These are phyloP conservation scores for Hesperia comma DNA, from an alignment of 2,888 invertebrate genomes.

Conservation along the genomic window DNA sequence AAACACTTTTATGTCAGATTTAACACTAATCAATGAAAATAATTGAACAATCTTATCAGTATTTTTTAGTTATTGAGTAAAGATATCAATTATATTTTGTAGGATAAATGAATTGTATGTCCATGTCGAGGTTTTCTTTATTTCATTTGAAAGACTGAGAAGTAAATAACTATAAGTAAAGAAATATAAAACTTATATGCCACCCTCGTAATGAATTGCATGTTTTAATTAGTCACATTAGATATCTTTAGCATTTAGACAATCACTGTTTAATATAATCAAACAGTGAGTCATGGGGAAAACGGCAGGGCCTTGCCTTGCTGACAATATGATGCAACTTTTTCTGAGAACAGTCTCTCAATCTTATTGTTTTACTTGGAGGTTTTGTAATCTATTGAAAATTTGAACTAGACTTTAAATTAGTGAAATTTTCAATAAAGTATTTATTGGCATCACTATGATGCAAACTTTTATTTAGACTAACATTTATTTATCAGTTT, in stretches of 20 bases:
- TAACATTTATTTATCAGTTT: neutral
- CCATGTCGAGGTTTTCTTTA: too few species aligned
- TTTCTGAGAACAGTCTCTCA: conserved; percentile 19
- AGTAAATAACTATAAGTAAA: too few species aligned
- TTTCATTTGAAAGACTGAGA: too few species aligned
- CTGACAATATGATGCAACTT: conserved; percentile 8
- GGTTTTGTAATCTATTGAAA: neutral
- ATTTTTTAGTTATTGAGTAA: neutral
- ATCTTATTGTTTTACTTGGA: conserved; percentile 8
- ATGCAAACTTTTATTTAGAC: neutral
- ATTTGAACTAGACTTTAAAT: neutral
- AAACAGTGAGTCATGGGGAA: conserved; percentile 22
- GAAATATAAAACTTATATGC: too few species aligned
- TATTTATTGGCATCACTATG: neutral
- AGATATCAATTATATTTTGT: neutral
- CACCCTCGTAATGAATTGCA: too few species aligned
- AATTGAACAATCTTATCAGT: conserved; percentile 13
- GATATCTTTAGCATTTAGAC: conserved; percentile 19
- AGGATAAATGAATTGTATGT: too few species aligned
- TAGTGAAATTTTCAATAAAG: neutral
- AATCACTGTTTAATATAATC: conserved; percentile 17
- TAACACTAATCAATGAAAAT: conserved; percentile 26
- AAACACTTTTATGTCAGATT: conserved; percentile 4
- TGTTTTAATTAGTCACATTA: too few species aligned
- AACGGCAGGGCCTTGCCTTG: conserved; percentile 16